Evolutionary conservation across 92 coral and sea anemone genomes (phyloP), one percentile per base, ranked within the genome.

Genomic region (Paragorgia papillata): DNA sequence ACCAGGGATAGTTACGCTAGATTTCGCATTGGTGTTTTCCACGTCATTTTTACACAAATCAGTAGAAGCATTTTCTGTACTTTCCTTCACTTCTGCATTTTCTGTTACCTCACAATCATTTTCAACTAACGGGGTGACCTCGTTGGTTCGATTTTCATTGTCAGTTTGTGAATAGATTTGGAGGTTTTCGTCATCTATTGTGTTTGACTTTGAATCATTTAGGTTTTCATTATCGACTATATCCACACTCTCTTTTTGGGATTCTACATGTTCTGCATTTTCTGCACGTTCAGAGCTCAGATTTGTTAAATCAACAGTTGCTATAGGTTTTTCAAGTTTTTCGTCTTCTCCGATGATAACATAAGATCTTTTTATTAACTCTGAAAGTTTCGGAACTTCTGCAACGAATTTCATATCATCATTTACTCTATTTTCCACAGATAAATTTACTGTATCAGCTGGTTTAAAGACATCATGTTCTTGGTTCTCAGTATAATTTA

Each of bases 341-440:
- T 33, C 9, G 24, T 41, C 24, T 67, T 6, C 12, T 67, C 25
- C 57, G 27, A 67, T 3, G 1, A 2, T n/a, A 19, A 26, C 39
- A 44, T 32, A 44, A 28, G 20, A 43, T 25, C 44, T 21, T 21
- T 67, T 46, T 20, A 34, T 25, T 17, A 44, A 12, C 6, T 25
- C 34, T 0, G 57, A 43, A 21, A 67, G 39, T 44, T 67, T 44
- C 44, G 39, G 57, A 67, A 48, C 74, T 67, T 25, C 37, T 8
- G n/a, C 35, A 13, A 65, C 3, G n/a, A n/a, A n/a, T n/a, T n/a
- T n/a, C n/a, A n/a, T n/a, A n/a, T n/a, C n/a, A n/a, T n/a, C n/a
- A n/a, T n/a, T n/a, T n/a, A n/a, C n/a, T n/a, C n/a, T n/a, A n/a
- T n/a, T n/a, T n/a, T n/a, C n/a, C n/a, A n/a, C n/a, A n/a, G n/a